Evolutionary conservation across 1,140 invertebrate species (phyloP), one percentile per base, ranked within the genome.

Genomic region (Drosophila sproati): DNA sequence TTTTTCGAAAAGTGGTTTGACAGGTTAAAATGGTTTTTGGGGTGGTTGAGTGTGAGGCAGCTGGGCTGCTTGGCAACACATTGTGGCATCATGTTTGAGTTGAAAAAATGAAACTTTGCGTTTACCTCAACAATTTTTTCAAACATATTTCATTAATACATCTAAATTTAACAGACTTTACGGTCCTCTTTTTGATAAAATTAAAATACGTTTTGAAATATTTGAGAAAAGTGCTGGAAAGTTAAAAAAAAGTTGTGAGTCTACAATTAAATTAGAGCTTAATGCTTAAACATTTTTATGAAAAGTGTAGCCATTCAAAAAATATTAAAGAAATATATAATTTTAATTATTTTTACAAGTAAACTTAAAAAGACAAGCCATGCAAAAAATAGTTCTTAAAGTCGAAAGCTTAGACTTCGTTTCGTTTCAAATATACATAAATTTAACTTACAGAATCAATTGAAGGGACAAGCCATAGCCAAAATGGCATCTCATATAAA

Each of bases 1-100:
- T 64, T 54, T 62, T 59, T 68, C 68, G 43, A 80, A 74, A 72
- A 81, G 75, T 70, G 78, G 66, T 63, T 77, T 73, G 71, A 77
- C 57, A 77, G 75, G 56, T 63, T 75, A 66, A 31, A 57, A 52
- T 62, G 72, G 10, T 63, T 61, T 56, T 51, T 31, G 29, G 47
- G 20, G 45, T 12, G 35, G 10, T 10, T 3, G 12, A 52, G 51
- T 62, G 67, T 34, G 32, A 8, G 20, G 39, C 7, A n/a, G 12
- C n/a, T n/a, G 34, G 6, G 29, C 3, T n/a, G 28, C n/a, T 10
- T 29, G 51, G 31, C 39, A 12, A 39, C 6, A 39, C 6, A 47
- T 31, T 55, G 51, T 47, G 55, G 47, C 34, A 73, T 73, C 62
- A 67, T 60, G 39, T 61, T 73, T 73, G 50, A 73, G 64, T 69